A percentile compares a stretch with the other conserved stretches of the same genome.
Conservation (phyloP, 1,140 invertebrate genomes). For the Mycetomoellerius zeteki region DNA sequence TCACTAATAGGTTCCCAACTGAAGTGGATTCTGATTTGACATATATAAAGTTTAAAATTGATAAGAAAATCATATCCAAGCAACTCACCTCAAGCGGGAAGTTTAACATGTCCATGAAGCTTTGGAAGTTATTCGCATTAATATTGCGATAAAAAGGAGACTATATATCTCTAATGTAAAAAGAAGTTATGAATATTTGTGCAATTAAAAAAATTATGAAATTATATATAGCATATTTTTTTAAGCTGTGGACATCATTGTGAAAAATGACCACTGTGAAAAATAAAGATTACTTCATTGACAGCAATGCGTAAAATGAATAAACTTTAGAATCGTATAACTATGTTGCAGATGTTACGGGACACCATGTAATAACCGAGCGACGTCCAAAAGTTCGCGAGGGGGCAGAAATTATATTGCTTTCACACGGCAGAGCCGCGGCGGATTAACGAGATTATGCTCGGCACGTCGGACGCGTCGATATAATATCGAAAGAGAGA, state of each 20-base stretch:
- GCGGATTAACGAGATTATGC: conserved; percentile 68
- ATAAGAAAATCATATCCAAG: no score
- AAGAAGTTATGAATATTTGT: neutral
- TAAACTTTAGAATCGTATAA: neutral
- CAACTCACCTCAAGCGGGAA: no score
- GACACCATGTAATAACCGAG: neutral
- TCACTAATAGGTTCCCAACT: no score
- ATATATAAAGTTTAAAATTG: no score
- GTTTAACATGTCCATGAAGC: no score
- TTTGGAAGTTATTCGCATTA: neutral
- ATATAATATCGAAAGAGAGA: neutral
- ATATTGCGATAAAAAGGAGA: neutral
- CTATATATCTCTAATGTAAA: no score
- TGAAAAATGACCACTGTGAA: neutral
- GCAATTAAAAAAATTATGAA: neutral
- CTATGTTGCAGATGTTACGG: neutral
- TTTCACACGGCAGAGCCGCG: conserved; percentile 32
- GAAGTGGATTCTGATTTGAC: no score
- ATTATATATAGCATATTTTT: neutral
- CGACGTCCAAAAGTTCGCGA: conserved; percentile 19
- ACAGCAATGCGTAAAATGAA: neutral
- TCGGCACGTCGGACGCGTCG: conserved; percentile 63
- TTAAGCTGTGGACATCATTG: neutral
- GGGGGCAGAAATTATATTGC: conserved; percentile 60
- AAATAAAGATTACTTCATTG: neutral